Conservation (phyloP, 2,888 invertebrate genomes). For the Prosopocoilus inquinatus region DNA sequence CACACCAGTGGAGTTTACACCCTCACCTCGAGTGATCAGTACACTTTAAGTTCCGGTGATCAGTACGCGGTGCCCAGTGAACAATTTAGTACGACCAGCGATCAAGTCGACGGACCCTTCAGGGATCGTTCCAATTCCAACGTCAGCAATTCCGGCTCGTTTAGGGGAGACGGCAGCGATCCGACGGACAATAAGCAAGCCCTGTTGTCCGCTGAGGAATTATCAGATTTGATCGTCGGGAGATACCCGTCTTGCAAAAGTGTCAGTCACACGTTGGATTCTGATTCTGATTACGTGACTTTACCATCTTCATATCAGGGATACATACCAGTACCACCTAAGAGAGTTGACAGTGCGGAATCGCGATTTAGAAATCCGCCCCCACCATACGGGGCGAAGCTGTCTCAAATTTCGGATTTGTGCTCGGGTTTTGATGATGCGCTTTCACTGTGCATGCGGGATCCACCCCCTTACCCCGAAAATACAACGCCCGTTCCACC, state of each 20-base stretch:
- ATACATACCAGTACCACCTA: conserved; percentile 66
- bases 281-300: conserved; percentile 87
- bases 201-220: conserved; percentile 76
- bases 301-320: conserved; percentile 56
- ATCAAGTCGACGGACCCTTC: conserved; percentile 55
- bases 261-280: conserved; percentile 81
- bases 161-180: conserved; percentile 87
- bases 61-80: conserved; percentile 39
- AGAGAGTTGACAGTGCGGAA: conserved; percentile 63
- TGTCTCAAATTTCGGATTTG: conserved; percentile 25
- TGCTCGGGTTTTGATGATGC: conserved; percentile 39
- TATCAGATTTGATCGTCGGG: conserved; percentile 80
- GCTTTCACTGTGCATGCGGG: conserved; percentile 50
- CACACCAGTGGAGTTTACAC: conserved; percentile 86
- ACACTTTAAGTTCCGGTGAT: conserved; percentile 45
- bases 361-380: conserved; percentile 49
- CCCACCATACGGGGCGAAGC: conserved; percentile 50
- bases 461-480: conserved; percentile 68
- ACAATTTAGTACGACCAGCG: conserved; percentile 30
- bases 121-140: conserved; percentile 74
- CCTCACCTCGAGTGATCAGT: conserved; percentile 64
- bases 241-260: conserved; percentile 76
- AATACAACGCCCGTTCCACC: conserved; percentile 51
- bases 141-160: conserved; percentile 74
- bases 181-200: conserved; percentile 65